A percentile compares a stretch with the other conserved stretches of the same genome.
Evolutionary conservation across 2,113 vertebrate species (phyloP).

Genomic region (Solea solea): DNA sequence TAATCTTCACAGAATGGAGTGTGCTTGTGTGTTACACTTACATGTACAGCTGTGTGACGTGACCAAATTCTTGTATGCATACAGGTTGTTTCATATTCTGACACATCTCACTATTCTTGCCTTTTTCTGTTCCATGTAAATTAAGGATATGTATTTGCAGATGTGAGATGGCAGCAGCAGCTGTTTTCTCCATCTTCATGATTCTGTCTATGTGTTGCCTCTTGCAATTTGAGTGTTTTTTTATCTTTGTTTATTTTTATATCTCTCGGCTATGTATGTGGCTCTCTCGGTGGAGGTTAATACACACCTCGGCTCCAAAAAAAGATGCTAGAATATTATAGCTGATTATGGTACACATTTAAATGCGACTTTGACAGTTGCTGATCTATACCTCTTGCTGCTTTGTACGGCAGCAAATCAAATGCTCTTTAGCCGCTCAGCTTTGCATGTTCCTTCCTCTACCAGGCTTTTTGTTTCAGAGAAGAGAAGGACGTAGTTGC

Average conservation of each 20-base stretch:
- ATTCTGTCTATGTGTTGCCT: neutral
- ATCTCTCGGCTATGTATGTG: too few relatives aligned
- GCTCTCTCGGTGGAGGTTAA: neutral
- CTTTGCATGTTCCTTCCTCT: conserved; percentile 61
- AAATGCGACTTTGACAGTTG: neutral
- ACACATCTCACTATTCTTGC: neutral
- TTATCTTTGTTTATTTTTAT: neutral
- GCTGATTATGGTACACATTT: neutral
- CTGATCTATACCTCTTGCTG: conserved; percentile 11
- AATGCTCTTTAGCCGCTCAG: conserved; percentile 49
- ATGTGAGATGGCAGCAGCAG: neutral
- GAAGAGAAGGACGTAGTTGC: neutral
- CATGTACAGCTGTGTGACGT: neutral
- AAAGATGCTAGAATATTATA: too few relatives aligned
- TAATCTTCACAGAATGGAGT: conserved; percentile 1
- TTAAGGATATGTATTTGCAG: neutral
- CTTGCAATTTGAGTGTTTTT: too few relatives aligned
- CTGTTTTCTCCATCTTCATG: neutral
- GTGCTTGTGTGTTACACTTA: conserved; percentile 6
- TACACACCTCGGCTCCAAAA: neutral
- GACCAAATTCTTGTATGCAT: too few relatives aligned
- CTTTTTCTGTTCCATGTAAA: neutral
- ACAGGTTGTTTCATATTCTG: too few relatives aligned
- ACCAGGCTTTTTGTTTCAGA: conserved; percentile 36
- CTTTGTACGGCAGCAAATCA: conserved; percentile 35